A percentile compares a stretch with the other conserved stretches of the same genome.
phyloP scores from a whole-genome alignment of 2,797 vertebrate genomes.

The Sus cebifrons region DNA sequence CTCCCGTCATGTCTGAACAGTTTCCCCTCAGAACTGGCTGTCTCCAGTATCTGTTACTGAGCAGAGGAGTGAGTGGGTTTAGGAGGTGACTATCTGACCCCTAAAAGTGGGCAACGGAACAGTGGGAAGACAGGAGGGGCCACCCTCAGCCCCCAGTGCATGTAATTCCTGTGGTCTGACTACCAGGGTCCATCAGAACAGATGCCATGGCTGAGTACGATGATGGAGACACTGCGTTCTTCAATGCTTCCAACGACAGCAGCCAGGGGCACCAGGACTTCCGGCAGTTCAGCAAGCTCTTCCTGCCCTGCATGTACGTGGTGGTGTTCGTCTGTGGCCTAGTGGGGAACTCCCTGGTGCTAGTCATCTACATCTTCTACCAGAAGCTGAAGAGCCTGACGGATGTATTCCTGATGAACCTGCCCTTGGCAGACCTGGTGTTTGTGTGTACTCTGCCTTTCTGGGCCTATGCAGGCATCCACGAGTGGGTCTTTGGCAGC shows the following conservation, averaged over 20 bases:
- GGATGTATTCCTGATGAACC: slow-evolving; percentile 87
- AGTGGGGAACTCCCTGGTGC: slow-evolving; percentile 86
- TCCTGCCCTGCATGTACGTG: slow-evolving; percentile 84
- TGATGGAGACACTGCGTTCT: fast-evolving
- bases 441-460: slow-evolving; percentile 89
- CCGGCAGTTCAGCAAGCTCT: slow-evolving; percentile 75
- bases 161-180: not conserved
- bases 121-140: not conserved
- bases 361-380: slow-evolving; percentile 85
- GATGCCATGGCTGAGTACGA: not conserved
- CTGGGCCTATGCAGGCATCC: slow-evolving; percentile 82
- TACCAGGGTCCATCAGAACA: slow-evolving; percentile 68
- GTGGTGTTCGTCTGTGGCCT: slow-evolving; percentile 85
- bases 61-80: not conserved
- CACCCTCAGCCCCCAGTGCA: not conserved
- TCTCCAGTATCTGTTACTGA: not conserved
- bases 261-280: slow-evolving; percentile 8
- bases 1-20: not conserved
- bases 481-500: slow-evolving; percentile 84
- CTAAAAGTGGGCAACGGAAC: not conserved
- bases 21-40: no score
- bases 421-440: slow-evolving; percentile 87
- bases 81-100: not conserved
- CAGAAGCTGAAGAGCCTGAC: slow-evolving; percentile 85
- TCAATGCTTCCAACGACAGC: fast-evolving